Base-by-base conservation (phyloP, 2,113 vertebrate species). In the Rhagologus leucostigma region DNA sequence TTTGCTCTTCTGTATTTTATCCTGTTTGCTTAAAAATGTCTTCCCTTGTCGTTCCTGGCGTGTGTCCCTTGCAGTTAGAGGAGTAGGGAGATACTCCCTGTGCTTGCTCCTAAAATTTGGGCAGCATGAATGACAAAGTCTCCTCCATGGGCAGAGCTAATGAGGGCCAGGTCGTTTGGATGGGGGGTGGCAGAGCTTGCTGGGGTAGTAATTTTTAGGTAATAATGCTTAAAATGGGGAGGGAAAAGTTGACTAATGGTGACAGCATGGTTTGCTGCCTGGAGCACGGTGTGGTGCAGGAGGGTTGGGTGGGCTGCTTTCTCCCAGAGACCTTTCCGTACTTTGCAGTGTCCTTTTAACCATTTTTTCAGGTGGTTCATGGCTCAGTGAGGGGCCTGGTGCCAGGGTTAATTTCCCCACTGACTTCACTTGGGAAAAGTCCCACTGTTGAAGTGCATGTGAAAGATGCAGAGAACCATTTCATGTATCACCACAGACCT, bases 21-120 rank as follows among this genome's bases (percentile, higher is more conserved):
- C 6, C 11, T 62, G 0, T 56, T 93, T 83, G 9, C n/a, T 60
- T 67, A 39, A 47, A 76, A 71, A 24, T 4, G 1, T 20, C 16
- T 57, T 81, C 19, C 41, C 4, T 57, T 3, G 1, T 1, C 1
- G 1, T 60, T 68, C 37, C 55, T 79, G 70, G 62, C 27, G 7
- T 0, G 0, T 0, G 0, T 37, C 30, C 52, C 26, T 57, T 30
- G 39, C 11, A 11, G 59, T 27, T 0, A 4, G 29, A 60, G 73
- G 21, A 42, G 33, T 16, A 46, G 39, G 52, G 65, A 76, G 59
- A 50, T 65, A 41, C 22, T 88, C 65, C 16, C 23, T 11, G 19
- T 69, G 30, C 87, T 89, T 6, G 1, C 30, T 91, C n/a, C 69
- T 41, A 5, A 6, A 65, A 39, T 47, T 13, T 14, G 8, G 5